phyloP scores from a whole-genome alignment of 2,888 invertebrate genomes.

The Oegoconia quadripuncta region DNA sequence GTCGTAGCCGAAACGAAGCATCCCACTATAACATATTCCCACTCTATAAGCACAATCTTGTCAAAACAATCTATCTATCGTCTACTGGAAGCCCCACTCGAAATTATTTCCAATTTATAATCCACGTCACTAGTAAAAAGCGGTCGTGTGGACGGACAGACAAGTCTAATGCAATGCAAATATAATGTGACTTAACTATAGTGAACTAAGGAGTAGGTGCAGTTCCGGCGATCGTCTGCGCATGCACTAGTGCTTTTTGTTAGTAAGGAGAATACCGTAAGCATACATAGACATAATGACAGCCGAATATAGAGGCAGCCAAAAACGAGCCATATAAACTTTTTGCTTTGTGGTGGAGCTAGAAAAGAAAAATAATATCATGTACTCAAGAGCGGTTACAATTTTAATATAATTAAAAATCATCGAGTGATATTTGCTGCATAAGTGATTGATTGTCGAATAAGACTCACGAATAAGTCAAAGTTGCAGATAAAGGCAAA shows the following conservation, averaged over 20 bases:
- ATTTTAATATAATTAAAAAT: conserved; percentile 24
- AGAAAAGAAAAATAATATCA: conserved; percentile 69
- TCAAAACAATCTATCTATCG: conserved; percentile 14
- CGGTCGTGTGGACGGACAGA: conserved; percentile 58
- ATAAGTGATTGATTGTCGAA: conserved; percentile 15
- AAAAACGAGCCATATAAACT: conserved; percentile 77
- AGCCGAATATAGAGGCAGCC: conserved; percentile 76
- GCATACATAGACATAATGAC: conserved; percentile 78
- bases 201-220: conserved; percentile 37
- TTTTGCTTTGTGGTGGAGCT: conserved; percentile 75
- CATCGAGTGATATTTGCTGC: conserved; percentile 18
- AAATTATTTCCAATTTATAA: conserved; percentile 7
- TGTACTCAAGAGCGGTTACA: conserved; percentile 55
- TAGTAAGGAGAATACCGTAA: conserved; percentile 64
- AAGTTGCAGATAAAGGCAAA: conserved; percentile 50
- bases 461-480: conserved; percentile 9
- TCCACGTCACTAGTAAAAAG: conserved; percentile 32
- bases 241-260: conserved; percentile 66
- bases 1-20: conserved; percentile 17
- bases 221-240: conserved; percentile 27
- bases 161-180: conserved; percentile 41
- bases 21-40: conserved; percentile 18
- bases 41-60: conserved; percentile 21
- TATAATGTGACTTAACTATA: conserved; percentile 26
- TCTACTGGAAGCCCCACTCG: conserved; percentile 28